Evolutionary conservation across 37 sponge, comb jelly and placozoan genomes (phyloP), one percentile per base, ranked within the genome.

Genomic region (Petrosia ficiformis): DNA sequence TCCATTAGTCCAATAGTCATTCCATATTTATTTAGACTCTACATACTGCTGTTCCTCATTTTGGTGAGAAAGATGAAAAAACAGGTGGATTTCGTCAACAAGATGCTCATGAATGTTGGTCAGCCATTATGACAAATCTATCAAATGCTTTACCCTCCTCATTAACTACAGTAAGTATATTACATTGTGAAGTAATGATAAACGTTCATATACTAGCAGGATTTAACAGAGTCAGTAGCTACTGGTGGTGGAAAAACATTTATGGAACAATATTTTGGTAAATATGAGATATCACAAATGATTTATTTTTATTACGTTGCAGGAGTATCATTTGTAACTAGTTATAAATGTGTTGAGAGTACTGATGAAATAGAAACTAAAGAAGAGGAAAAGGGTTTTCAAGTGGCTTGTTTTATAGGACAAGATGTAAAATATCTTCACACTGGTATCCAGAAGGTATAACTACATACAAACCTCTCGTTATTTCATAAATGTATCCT

Each of bases 21-120:
- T n/a, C n/a, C n/a, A n/a, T 86, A 32, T 77, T 70, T 42, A 32
- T 77, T 5, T 68, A 93, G 84, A 30, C 77, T 4, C 80, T 98
- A 40, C 99, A 98, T 42, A 60, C 61, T 1, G 86, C 78, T 16
- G 71, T 89, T 44, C 99, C 99, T 35, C 85, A 92, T 10, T 98
- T 94, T 75, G 87, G 87, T 35, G 86, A 93, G 72, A 65, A 87
- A 57, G 94, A 88, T 24, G 94, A 93, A 71, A 81, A 81, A 8
- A 85, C 93, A 24, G 85, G 82, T 3, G 60, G 67, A 42, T 91
- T 87, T 65, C 82, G 83, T 33, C 97, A 97, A 81, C 93, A 98
- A 77, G 99, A 98, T 78, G 99, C 99, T 30, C 97, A 98, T 57
- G 99, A 98, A 76, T 95, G 94, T 69, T 98, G 99, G 99, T 82